phyloP scores from a whole-genome alignment of 2,113 vertebrate species.

The Otocyon megalotis region DNA sequence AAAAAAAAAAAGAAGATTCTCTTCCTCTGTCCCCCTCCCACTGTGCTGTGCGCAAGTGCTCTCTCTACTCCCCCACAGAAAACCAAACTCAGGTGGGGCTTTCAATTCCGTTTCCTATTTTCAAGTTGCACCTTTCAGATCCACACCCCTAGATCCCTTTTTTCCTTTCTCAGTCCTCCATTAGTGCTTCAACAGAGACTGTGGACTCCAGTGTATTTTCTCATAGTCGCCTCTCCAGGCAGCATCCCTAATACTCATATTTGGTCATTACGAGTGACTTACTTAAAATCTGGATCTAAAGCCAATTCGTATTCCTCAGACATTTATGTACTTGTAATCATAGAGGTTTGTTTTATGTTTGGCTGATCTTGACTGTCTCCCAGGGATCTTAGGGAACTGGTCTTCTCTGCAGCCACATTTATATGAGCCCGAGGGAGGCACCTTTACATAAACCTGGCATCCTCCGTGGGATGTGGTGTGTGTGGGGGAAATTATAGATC shows the following conservation, averaged over 20 bases:
- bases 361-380: constrained; percentile 27
- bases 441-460: constrained; percentile 61
- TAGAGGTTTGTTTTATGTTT: not conserved
- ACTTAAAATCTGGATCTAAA: not conserved
- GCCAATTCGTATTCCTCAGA: not conserved
- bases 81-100: not conserved
- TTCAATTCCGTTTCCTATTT: not conserved
- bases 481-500: constrained; percentile 75
- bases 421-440: constrained; percentile 63
- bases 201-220: not conserved
- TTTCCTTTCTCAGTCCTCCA: not conserved
- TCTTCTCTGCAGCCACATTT: not conserved
- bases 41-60: not conserved
- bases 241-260: not conserved
- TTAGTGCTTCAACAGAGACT: not conserved
- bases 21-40: not conserved
- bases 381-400: constrained; percentile 30
- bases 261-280: not conserved
- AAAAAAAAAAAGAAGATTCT: no score
- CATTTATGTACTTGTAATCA: not conserved
- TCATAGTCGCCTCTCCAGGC: not conserved
- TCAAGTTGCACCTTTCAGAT: not conserved
- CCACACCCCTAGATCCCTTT: not conserved
- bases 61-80: not conserved
- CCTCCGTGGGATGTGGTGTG: not conserved